Conservation (phyloP, 2,113 vertebrate species). For the Ceuthmochares aereus region DNA sequence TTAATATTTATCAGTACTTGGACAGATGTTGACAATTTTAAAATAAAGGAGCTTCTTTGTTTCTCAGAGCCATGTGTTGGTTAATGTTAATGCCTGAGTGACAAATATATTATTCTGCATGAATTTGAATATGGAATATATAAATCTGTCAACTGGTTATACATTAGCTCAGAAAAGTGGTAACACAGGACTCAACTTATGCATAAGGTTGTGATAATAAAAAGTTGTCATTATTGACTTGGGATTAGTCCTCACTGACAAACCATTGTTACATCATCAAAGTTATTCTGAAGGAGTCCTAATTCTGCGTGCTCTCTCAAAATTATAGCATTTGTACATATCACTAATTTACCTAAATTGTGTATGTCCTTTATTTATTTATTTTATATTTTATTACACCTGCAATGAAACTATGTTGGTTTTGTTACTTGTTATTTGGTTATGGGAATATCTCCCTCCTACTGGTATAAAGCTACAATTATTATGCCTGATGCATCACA, state of each 20-base stretch:
- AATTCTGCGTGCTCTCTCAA: not conserved
- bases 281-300: not conserved
- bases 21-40: not conserved
- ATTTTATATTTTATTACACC: not conserved
- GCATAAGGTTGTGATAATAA: not conserved
- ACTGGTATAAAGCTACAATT: not conserved
- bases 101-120: not conserved
- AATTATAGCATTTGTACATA: not conserved
- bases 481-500: not conserved
- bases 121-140: not conserved
- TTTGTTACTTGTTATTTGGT: not conserved
- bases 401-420: not conserved
- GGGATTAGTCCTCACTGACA: not conserved
- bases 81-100: not conserved
- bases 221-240: not conserved
- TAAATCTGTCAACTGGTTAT: not conserved
- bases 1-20: not conserved
- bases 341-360: not conserved
- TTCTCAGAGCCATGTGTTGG: not conserved
- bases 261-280: not conserved
- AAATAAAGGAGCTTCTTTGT: not conserved
- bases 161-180: not conserved
- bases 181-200: not conserved
- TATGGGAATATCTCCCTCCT: not conserved
- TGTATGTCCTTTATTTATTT: not conserved